Conservation (phyloP, 2,888 invertebrate species). For the Gari tellinella region DNA sequence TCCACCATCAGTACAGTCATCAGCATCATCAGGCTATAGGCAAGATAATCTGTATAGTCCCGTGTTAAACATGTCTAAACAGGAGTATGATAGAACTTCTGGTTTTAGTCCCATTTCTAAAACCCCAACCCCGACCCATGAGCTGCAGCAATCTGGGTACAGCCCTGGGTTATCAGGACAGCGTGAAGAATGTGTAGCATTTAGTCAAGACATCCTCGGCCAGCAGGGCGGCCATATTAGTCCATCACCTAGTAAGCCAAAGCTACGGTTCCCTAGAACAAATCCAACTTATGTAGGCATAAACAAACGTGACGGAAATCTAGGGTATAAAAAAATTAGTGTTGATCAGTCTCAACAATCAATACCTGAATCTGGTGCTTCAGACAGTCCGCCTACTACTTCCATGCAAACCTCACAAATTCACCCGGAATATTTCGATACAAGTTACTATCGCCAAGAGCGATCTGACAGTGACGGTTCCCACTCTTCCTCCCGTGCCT, state of each 20-base stretch:
- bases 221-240: slow-evolving; percentile 72
- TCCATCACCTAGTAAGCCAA: slow-evolving; percentile 75
- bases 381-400: slow-evolving; percentile 41
- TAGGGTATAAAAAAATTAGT: slow-evolving; percentile 76
- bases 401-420: slow-evolving; percentile 75
- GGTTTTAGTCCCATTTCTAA: slow-evolving; percentile 46
- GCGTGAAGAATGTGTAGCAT: slow-evolving; percentile 74
- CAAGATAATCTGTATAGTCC: slow-evolving; percentile 65
- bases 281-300: slow-evolving; percentile 83
- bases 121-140: slow-evolving; percentile 44
- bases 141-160: slow-evolving; percentile 58
- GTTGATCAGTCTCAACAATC: slow-evolving; percentile 68
- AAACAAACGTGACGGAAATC: slow-evolving; percentile 71
- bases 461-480: slow-evolving; percentile 83
- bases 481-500: slow-evolving; percentile 78
- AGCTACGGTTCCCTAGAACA: slow-evolving; percentile 82
- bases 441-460: slow-evolving; percentile 74
- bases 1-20: slow-evolving; percentile 56
- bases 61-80: slow-evolving; percentile 57
- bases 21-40: slow-evolving; percentile 45
- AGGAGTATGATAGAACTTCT: slow-evolving; percentile 43
- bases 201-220: slow-evolving; percentile 78
- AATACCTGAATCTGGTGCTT: slow-evolving; percentile 59
- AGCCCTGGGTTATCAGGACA: slow-evolving; percentile 60
- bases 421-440: slow-evolving; percentile 67